Evolutionary conservation across 2,797 vertebrate species (phyloP), one percentile per base, ranked within the genome.

Genomic region (Labroides dimidiatus): DNA sequence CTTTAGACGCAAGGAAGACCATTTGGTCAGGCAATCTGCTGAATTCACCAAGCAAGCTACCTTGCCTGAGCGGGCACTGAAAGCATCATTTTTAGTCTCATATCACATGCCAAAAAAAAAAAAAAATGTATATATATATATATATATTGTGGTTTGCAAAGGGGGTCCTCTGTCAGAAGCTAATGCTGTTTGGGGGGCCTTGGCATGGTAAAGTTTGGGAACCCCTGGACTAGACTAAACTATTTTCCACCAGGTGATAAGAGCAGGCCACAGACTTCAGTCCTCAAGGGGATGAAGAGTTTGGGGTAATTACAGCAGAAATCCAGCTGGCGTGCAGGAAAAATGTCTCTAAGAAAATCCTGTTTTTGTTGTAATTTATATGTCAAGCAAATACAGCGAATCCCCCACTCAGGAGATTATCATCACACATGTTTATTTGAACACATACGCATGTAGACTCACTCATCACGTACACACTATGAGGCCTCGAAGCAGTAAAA

Each of bases 391-490:
- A 56, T 36, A 33, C 64, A 68, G 10, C 39, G 7, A 23, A 13
- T 51, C 36, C 53, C 10, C 73, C 67, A 61, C 41, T 55, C 7
- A 39, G 36, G 39, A 69, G 16, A 72, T 64, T 53, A 69, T 48
- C n/a, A 49, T 72, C 4, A 48, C 17, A 58, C 43, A 33, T 49
- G 30, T 61, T 67, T 59, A 56, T 72, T 51, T 70, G n/a, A 59
- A 64, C 30, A n/a, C 41, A 14, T 42, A 5, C 30, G 45, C 47
- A 19, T 30, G 39, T 71, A 8, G 36, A 17, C 50, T 70, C 71
- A 72, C 60, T 86, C 61, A 73, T 77, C 72, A 77, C 53, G 70
- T 48, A 45, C 6, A 10, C 60, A 53, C 24, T 50, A 54, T 14
- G 2, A 10, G 14, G 13, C 60, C 51, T 57, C 1, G n/a, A 37